phyloP scores from a whole-genome alignment of 2,797 vertebrate genomes.

The Anableps anableps region DNA sequence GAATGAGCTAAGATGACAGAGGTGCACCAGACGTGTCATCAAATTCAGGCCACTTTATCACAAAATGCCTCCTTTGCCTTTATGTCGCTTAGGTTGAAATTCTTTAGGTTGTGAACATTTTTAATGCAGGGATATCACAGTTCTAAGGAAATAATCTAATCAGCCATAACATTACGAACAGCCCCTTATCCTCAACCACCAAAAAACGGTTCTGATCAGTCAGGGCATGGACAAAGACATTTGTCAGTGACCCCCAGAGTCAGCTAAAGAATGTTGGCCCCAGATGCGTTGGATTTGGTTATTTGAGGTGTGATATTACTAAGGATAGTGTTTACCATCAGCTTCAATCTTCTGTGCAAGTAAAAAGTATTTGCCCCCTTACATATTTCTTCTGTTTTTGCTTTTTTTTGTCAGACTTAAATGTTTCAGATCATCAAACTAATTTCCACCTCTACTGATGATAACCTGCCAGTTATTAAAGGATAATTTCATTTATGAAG shows the following conservation, averaged over 20 bases:
- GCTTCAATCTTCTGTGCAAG: too few species aligned
- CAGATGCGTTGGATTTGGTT: background rate
- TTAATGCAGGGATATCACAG: background rate
- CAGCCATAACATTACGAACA: background rate
- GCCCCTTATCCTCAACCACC: background rate
- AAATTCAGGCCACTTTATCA: background rate
- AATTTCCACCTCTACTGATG: background rate
- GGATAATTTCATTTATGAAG: background rate
- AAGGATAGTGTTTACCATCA: background rate
- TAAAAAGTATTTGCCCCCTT: too few species aligned
- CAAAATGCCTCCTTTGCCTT: background rate
- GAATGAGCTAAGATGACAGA: background rate
- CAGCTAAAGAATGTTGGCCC: background rate
- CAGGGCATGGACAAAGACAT: background rate
- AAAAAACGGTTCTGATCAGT: background rate
- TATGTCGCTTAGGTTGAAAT: background rate
- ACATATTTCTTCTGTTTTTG: too few species aligned
- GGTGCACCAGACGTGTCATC: background rate
- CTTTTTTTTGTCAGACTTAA: too few species aligned
- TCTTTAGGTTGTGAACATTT: background rate
- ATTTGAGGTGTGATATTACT: background rate
- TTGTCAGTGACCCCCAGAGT: background rate
- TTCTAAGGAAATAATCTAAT: background rate
- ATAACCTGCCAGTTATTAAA: background rate
- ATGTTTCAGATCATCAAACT: background rate